Evolutionary conservation across 2,888 invertebrate species (phyloP).

Genomic region (Lasioglossum malachurum): DNA sequence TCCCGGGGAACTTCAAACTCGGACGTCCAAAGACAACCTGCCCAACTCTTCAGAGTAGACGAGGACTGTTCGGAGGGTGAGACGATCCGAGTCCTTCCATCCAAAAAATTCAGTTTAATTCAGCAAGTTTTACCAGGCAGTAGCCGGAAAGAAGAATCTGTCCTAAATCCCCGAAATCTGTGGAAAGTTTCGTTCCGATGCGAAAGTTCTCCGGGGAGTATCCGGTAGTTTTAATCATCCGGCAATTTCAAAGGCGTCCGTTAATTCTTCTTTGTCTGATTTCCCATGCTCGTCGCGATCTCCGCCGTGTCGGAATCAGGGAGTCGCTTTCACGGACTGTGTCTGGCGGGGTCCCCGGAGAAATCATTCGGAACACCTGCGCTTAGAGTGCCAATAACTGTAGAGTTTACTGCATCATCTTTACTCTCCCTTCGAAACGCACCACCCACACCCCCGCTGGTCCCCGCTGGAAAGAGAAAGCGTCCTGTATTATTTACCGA

Average conservation of each 20-base stretch:
- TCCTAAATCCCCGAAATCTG: background rate
- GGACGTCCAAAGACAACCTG: background rate
- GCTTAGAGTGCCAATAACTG: conserved; percentile 72
- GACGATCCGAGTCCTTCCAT: background rate
- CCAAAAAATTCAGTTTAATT: background rate
- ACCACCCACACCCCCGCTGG: background rate
- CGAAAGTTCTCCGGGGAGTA: background rate
- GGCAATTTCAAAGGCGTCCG: background rate
- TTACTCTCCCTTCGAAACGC: conserved; percentile 50
- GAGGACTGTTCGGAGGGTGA: background rate
- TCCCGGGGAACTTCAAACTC: background rate
- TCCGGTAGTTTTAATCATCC: conserved; percentile 2
- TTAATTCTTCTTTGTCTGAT: conserved; percentile 58
- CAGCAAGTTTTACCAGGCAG: background rate
- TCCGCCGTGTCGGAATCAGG: conserved; percentile 49
- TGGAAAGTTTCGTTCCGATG: background rate
- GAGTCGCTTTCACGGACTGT: conserved; percentile 56
- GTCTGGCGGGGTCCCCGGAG: conserved; percentile 61
- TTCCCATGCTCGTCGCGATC: conserved; percentile 49
- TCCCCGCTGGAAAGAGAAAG: conserved; percentile 47
- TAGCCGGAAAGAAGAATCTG: background rate
- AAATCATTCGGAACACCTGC: conserved; percentile 74
- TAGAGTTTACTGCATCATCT: conserved; percentile 68
- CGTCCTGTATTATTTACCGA: conserved; percentile 66
- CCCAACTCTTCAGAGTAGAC: background rate